Evolutionary conservation across 2,888 invertebrate species (phyloP).

Genomic region (Phengaris alcon): DNA sequence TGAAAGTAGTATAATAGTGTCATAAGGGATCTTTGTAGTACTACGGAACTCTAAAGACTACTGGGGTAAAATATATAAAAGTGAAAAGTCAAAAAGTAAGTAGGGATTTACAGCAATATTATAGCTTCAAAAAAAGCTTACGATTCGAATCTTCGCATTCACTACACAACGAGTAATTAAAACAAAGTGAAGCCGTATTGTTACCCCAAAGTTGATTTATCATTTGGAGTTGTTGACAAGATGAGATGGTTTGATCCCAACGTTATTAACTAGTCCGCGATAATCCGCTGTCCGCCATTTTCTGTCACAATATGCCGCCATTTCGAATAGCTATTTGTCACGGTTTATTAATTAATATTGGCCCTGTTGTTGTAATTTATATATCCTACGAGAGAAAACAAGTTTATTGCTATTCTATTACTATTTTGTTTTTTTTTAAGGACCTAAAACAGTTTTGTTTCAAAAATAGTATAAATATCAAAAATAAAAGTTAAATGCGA

Average conservation of each 20-base stretch:
- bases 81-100: too few relatives aligned
- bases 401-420: too few relatives aligned
- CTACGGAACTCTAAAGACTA: too few relatives aligned
- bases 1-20: too few relatives aligned
- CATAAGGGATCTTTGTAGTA: too few relatives aligned
- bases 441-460: too few relatives aligned
- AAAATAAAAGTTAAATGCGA: too few relatives aligned
- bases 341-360: constrained; percentile 20
- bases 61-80: too few relatives aligned
- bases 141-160: constrained; percentile 18
- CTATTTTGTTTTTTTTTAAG: too few relatives aligned
- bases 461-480: too few relatives aligned
- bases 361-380: constrained; percentile 5
- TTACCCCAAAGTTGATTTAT: constrained; percentile 61
- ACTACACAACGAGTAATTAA: constrained; percentile 30
- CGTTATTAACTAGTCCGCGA: constrained; percentile 39
- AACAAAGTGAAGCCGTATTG: constrained; percentile 50
- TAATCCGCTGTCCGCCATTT: constrained; percentile 36
- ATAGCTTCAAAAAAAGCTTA: background rate
- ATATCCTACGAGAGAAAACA: background rate
- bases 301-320: constrained; percentile 32
- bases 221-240: constrained; percentile 57
- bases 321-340: constrained; percentile 32
- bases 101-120: background rate
- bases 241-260: constrained; percentile 51